Evolutionary conservation across 2,113 vertebrate species (phyloP), one percentile per base, ranked within the genome.

Genomic region (Halcyon senegalensis): DNA sequence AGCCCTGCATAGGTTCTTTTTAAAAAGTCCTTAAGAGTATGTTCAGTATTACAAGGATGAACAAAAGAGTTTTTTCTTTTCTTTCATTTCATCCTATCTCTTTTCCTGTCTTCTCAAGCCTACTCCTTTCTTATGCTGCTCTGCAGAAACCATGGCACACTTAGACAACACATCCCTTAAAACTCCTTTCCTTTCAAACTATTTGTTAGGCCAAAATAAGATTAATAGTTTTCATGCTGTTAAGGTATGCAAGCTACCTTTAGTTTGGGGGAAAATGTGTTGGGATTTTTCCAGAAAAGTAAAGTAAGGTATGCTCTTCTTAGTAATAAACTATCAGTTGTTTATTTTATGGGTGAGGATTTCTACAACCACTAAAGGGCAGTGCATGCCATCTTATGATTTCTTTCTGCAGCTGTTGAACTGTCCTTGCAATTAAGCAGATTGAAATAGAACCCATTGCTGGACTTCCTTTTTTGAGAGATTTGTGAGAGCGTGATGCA

Each of bases 321-420:
- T 30, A 35, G 44, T 56, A 23, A 68, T 81, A 70, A 60, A 46
- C 20, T 63, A 50, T 13, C 48, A 64, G 60, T 87, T 81, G 68
- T 66, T 27, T 90, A 31, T 39, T 86, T 89, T 8, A 33, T 27
- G 70, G 83, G 23, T 81, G 79, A 94, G 94, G 77, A 94, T 92
- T 93, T 92, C 66, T 79, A 17, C 87, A 90, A 10, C 94, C 90
- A 92, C 95, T 97, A 84, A 95, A 97, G 90, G 94, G 93, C 96
- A 94, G 88, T 93, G 92, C 94, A 37, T 96, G 93, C 93, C 81
- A 66, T 79, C 90, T 90, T 94, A 90, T 75, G 68, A 21, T 90
- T 88, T 92, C 75, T 83, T 85, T 77, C 85, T 84, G 72, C 68
- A 60, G 64, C 64, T 33, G 10, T 83, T 95, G 64, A 94, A 48